Evolutionary conservation across 23 tunicate genomes (phyloP), one percentile per base, ranked within the genome.

Genomic region (Phallusia fumigata): DNA sequence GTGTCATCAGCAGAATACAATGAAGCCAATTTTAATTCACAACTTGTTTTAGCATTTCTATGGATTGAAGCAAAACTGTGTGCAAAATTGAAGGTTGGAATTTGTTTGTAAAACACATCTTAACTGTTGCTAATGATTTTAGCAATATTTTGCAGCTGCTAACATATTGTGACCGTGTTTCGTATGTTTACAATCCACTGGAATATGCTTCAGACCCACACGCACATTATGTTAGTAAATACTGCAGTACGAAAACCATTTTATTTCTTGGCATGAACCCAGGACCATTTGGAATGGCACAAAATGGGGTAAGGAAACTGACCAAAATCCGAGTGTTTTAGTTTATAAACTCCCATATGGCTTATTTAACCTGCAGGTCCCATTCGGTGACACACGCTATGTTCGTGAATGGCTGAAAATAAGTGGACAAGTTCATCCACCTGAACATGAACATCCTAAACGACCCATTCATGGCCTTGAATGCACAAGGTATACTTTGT

Each of bases 271-370:
- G 90, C 81, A 86, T 86, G 90, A 86, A 86, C 52, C 90, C 90
- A n/a, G 90, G 90, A 53, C 90, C 90, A 32, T 79, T 58, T 75
- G 90, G 90, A 75, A 86, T 86, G 90, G 90, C 85, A 32, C 90
- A 86, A 52, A 86, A 86, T 86, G 90, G 90, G 81, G 90, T 86
- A 80, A 51, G 76, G 24, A 58, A 3, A 40, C 8, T 40, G 47
- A 40, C 10, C 5, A 5, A 40, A 40, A 40, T 3, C 5, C 8
- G 5, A 3, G 10, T 40, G 47, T 40, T 40, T 3, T 5, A 3
- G 47, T 40, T 40, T 10, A 40, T 40, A 40, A 5, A 40, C 10
- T 40, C 8, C 47, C 5, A 10, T 40, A 10, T 10, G 10, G 2
- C 52, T 19, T 19, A 82, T n/a, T 40, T 40, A 10, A 10, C 10